Evolutionary conservation across 2,888 invertebrate species (phyloP).

Genomic region (Chrysolina haemoptera): DNA sequence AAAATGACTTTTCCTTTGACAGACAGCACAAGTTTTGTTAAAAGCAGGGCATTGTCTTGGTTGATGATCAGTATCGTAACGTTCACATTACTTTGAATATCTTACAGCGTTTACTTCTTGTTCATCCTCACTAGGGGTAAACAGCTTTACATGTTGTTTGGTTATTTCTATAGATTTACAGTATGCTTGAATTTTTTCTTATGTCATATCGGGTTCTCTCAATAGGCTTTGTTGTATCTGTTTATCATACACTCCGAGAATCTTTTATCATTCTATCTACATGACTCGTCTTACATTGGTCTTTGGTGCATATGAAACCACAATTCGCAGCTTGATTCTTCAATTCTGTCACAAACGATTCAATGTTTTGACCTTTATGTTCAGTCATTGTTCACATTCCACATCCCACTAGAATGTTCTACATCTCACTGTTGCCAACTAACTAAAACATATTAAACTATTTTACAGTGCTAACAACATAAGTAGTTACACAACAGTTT

Average conservation of each 20-base stretch:
- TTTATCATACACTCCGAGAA: constrained; percentile 4
- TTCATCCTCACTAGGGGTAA: constrained; percentile 3
- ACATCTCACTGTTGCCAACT: background rate
- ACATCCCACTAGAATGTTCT: background rate
- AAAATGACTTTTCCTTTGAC: constrained; percentile 28
- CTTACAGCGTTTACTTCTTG: constrained; percentile 22
- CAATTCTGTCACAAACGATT: constrained; percentile 16
- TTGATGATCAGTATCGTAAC: constrained; percentile 28
- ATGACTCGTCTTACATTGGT: constrained; percentile 28
- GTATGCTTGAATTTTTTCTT: constrained; percentile 30
- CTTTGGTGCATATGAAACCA: constrained; percentile 30
- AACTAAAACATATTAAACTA: background rate
- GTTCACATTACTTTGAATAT: constrained; percentile 23
- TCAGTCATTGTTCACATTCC: background rate
- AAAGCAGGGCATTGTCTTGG: constrained; percentile 30
- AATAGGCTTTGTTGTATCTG: constrained; percentile 32
- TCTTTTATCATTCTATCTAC: background rate
- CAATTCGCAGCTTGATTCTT: constrained; percentile 27
- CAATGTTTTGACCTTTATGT: constrained; percentile 33
- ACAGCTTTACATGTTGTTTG: constrained; percentile 27
- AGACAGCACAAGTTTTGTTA: constrained; percentile 30
- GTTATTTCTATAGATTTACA: constrained; percentile 26
- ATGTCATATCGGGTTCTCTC: constrained; percentile 27
- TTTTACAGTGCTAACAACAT: background rate
- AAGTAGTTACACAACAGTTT: background rate